phyloP scores from a whole-genome alignment of 2,113 vertebrate species.

The Mobula birostris region DNA sequence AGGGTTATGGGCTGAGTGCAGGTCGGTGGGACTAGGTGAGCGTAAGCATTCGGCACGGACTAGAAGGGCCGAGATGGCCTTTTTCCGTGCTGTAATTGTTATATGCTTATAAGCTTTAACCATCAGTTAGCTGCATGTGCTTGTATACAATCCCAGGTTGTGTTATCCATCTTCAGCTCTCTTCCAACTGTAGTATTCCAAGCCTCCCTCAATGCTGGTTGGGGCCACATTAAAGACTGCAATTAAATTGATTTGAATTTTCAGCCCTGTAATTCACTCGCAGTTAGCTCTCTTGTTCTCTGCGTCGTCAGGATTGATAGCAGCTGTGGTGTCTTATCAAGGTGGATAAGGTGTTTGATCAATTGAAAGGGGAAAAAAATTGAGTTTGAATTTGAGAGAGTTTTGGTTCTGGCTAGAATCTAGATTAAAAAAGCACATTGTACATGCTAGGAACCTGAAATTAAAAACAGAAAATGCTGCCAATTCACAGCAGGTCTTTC shows the following conservation, averaged over 20 bases:
- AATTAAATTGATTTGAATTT: slow-evolving; percentile 13
- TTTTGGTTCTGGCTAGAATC: not conserved
- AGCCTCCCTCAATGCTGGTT: not conserved
- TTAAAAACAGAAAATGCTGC: not conserved
- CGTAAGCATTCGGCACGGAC: no score
- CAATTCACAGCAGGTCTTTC: not conserved
- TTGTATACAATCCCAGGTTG: not conserved
- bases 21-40: no score
- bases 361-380: slow-evolving; percentile 1
- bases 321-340: slow-evolving; percentile 4
- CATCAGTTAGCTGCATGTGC: not conserved
- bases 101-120: not conserved
- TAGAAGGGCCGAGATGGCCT: no score
- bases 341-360: not conserved
- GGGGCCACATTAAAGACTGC: not conserved
- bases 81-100: no score
- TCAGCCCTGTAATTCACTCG: not conserved
- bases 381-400: not conserved
- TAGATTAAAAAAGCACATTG: not conserved
- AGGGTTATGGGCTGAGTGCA: no score
- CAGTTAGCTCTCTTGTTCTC: slow-evolving; percentile 8
- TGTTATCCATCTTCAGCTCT: not conserved
- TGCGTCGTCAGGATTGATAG: not conserved
- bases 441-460: not conserved
- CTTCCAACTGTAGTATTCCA: not conserved